These are phyloP conservation scores for Agrilus planipennis DNA, from an alignment of 1,140 invertebrate species.

Conservation along the genomic window DNA sequence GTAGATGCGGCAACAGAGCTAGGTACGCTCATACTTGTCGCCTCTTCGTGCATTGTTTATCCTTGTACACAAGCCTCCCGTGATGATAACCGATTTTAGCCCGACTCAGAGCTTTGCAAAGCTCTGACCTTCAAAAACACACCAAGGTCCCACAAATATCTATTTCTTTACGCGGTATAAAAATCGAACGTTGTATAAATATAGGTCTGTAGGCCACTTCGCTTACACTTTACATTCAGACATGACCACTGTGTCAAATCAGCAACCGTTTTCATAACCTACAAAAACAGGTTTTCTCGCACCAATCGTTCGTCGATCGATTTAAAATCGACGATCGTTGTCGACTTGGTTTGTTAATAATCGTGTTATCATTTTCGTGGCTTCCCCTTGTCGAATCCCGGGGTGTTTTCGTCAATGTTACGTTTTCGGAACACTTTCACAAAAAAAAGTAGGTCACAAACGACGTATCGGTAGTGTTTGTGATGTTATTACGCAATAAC, in stretches of 20 bases:
- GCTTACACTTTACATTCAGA: conserved; percentile 49
- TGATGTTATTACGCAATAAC: no score
- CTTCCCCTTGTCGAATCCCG: no score
- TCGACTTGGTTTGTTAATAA: no score
- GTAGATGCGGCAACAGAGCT: conserved; percentile 37
- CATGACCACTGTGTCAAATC: conserved; percentile 32
- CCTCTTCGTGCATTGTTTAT: conserved; percentile 38
- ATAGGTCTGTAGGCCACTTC: conserved; percentile 59
- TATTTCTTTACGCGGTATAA: conserved; percentile 35
- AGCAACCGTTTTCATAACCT: conserved; percentile 20
- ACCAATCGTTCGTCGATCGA: no score
- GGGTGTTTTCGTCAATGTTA: no score
- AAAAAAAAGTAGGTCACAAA: background rate
- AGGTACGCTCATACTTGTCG: conserved; percentile 33
- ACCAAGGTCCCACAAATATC: conserved; percentile 34
- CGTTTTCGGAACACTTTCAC: background rate
- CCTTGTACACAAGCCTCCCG: conserved; percentile 28
- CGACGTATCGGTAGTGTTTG: no score
- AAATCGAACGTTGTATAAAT: conserved; percentile 47
- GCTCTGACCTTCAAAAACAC: conserved; percentile 33
- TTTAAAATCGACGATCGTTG: no score
- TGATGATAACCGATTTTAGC: conserved; percentile 26
- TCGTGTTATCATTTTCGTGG: no score
- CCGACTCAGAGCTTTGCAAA: conserved; percentile 30
- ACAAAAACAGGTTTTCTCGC: conserved; percentile 11